These are phyloP conservation scores for Ostrea denselamellosa DNA, from an alignment of 1,140 invertebrate genomes.

Conservation along the genomic window DNA sequence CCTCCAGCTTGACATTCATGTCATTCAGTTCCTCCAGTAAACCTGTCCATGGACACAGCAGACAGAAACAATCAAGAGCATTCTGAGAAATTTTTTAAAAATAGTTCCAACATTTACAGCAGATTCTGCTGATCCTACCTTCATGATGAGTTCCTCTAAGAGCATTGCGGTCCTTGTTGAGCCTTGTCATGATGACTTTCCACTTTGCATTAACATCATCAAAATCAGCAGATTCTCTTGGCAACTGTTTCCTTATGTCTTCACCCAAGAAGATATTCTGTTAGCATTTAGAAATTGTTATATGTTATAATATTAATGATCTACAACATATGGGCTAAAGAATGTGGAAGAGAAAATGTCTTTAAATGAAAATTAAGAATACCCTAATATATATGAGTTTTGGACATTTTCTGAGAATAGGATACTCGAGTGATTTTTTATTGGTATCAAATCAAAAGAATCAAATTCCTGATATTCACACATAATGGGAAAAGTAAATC, in stretches of 20 bases:
- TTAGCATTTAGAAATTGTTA: conserved; percentile 23
- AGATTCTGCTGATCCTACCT: conserved; percentile 63
- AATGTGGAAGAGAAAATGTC: background rate
- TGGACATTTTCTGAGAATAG: too few species aligned
- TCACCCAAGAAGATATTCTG: conserved; percentile 80
- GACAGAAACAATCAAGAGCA: background rate
- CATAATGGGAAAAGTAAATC: too few species aligned
- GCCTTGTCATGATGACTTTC: conserved; percentile 77
- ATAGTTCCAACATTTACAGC: background rate
- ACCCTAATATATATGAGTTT: too few species aligned
- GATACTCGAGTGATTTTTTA: too few species aligned
- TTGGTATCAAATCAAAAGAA: too few species aligned
- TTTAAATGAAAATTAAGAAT: too few species aligned
- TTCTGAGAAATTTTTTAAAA: background rate
- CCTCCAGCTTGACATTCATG: conserved; percentile 79
- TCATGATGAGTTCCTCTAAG: conserved; percentile 75
- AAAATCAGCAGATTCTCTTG: conserved; percentile 78
- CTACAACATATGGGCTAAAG: background rate
- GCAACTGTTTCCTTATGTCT: conserved; percentile 79
- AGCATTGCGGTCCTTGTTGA: conserved; percentile 78
- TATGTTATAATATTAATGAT: too few species aligned
- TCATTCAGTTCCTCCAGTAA: conserved; percentile 76
- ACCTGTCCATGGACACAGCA: conserved; percentile 58
- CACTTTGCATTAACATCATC: conserved; percentile 78
- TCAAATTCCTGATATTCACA: too few species aligned